These are phyloP conservation scores for Daboia siamensis DNA, from an alignment of 2,113 vertebrate species.

Conservation along the genomic window DNA sequence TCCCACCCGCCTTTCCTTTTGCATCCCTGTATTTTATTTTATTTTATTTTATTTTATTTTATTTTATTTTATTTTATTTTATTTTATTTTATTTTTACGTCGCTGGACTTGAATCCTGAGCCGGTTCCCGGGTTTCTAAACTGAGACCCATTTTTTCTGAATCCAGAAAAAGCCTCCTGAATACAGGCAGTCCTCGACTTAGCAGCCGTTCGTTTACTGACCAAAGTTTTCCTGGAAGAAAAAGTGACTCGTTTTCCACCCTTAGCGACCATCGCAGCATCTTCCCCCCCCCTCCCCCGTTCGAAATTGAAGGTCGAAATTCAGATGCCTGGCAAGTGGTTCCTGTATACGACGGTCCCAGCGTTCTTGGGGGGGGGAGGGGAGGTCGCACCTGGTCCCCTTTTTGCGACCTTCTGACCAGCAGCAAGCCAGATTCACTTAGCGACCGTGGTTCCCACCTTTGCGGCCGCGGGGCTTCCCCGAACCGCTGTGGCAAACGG, in stretches of 20 bases:
- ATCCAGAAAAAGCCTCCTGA: not conserved
- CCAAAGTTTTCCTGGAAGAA: not conserved
- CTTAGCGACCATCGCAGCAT: rapidly evolving
- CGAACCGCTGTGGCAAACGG: not conserved
- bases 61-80: too few relatives aligned
- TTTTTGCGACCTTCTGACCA: not conserved
- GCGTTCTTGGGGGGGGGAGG: too few relatives aligned
- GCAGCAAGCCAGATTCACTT: not conserved
- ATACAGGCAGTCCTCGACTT: not conserved
- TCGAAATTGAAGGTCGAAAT: not conserved
- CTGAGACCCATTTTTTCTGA: not conserved
- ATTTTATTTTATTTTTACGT: rapidly evolving
- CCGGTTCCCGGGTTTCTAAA: not conserved
- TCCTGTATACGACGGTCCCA: not conserved
- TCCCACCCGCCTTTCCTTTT: not conserved
- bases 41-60: too few relatives aligned
- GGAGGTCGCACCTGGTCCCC: not conserved
- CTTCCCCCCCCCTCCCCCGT: too few relatives aligned
- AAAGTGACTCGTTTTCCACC: not conserved
- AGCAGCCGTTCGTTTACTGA: not conserved
- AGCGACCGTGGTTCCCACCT: not conserved
- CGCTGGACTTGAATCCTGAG: rapidly evolving
- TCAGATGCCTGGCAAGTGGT: not conserved
- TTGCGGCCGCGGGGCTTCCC: not conserved
- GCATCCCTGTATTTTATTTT: not conserved